Evolutionary conservation across 2,797 vertebrate genomes (phyloP), one percentile per base, ranked within the genome.

Genomic region (Periophthalmus magnuspinnatus): DNA sequence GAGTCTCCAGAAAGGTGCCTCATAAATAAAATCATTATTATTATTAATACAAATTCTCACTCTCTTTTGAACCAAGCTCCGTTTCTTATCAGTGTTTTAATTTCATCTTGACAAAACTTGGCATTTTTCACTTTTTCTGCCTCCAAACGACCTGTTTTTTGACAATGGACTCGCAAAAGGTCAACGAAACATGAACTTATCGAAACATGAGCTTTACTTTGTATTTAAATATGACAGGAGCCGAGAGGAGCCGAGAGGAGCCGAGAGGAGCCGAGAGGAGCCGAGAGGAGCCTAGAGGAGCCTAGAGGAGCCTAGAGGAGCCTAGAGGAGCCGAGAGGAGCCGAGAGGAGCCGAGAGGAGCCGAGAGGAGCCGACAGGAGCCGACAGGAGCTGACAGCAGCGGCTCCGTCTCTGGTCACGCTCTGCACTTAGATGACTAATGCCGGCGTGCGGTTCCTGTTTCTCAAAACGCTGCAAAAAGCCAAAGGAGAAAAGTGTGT

Each of bases 371-470:
- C 65, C 1, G 38, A 41, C 38, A 4, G 38, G 38, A 14, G 38
- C 38, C 1, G 41, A 14, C 11, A 16, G 41, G 41, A 45, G 41
- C 65, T 48, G 21, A 56, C 14, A 17, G 68, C 73, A 69, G 83
- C 65, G 61, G 75, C 69, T 81, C 1, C 52, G 63, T n/a, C n/a
- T n/a, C 74, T 81, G 69, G 59, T 63, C 48, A 59, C 65, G 71
- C 68, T 21, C 13, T 24, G 77, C 74, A 67, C 70, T 78, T 69
- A 32, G 75, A 85, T 89, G 87, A 90, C 81, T 81, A 80, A 89
- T 75, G 80, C 77, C 77, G 72, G 79, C 78, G 66, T 76, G 76
- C 66, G 74, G 75, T 77, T 81, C 74, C 81, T 69, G 69, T 76
- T n/a, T 86, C 72, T 85, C 2, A 63, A 83, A 78, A 67, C 75